Evolutionary conservation across 2,113 vertebrate genomes (phyloP), one percentile per base, ranked within the genome.

Genomic region (Arizona elegans): DNA sequence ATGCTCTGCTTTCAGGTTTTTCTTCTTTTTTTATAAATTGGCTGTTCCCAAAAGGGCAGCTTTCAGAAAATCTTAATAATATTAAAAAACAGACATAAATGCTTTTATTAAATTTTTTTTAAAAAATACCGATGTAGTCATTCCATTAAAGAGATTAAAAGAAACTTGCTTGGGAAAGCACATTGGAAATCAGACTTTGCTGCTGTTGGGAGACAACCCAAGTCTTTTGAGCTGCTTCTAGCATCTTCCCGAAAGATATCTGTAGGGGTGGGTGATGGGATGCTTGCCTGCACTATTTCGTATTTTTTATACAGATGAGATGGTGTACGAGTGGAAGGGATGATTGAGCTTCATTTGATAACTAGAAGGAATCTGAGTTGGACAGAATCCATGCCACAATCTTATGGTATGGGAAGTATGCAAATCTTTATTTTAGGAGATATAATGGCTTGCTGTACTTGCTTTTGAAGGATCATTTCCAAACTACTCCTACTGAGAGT

Each of bases 71-170:
- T 70, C 88, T 75, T 92, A 92, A 93, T 33, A 90, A 94, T n/a
- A 85, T 94, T 95, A 21, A 54, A 54, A 94, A 9, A 0, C 38
- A 92, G 87, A 10, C 0, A 0, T 75, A 86, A 86, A 89, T 94
- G 47, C 87, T 93, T 93, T 81, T n/a, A n/a, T 15, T 59, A 24
- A 9, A 10, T 8, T 21, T 24, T 38, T 26, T 93, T 96, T 8
- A 58, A 93, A 94, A 11, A 86, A 88, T 96, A 88, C 85, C 92
- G 92, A 92, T 70, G 86, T 5, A 15, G n/a, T 70, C 81, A 62
- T 96, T 95, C 91, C 94, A 95, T 96, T 96, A 94, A 95, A 88
- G 21, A 70, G 94, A 90, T 87, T 93, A 55, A 38, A 96, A 89
- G 65, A 70, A 93, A 90, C 29, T n/a, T 23, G 11, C 94, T 95